Conservation (phyloP, 2,888 invertebrate genomes). For the Cephus runcator region DNA sequence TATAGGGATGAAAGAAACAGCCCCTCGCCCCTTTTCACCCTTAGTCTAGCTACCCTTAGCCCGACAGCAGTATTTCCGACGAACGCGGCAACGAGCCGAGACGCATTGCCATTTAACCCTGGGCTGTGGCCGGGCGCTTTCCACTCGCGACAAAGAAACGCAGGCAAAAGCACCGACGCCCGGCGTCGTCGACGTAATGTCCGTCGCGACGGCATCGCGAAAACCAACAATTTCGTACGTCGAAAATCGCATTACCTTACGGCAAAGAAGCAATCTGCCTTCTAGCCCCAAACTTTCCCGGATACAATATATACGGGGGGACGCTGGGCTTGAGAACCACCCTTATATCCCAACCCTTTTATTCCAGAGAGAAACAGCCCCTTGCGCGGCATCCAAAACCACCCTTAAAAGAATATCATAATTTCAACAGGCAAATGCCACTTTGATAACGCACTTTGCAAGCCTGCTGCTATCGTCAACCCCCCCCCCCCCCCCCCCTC, state of each 20-base stretch:
- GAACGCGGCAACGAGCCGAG: background rate
- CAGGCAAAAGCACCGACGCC: slow-evolving; percentile 12
- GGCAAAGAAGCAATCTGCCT: slow-evolving; percentile 39
- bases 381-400: slow-evolving; percentile 1
- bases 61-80: background rate
- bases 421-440: slow-evolving; percentile 22
- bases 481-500: background rate
- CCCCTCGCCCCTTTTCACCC: background rate
- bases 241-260: slow-evolving; percentile 38
- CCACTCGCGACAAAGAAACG: slow-evolving; percentile 17
- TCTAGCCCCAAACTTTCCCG: background rate
- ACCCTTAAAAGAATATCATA: slow-evolving; percentile 31
- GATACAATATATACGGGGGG: slow-evolving; percentile 35
- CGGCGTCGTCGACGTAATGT: background rate
- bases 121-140: slow-evolving; percentile 1
- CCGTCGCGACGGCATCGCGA: background rate
- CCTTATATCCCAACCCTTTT: slow-evolving; percentile 33
- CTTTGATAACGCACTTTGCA: slow-evolving; percentile 6
- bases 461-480: background rate
- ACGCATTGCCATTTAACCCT: slow-evolving; percentile 37
- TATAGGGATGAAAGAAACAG: background rate
- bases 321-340: slow-evolving; percentile 11
- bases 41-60: background rate
- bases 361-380: slow-evolving; percentile 28
- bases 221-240: slow-evolving; percentile 20